Evolutionary conservation across 1,140 invertebrate genomes (phyloP), one percentile per base, ranked within the genome.

Genomic region (Bilobella aurantiaca): DNA sequence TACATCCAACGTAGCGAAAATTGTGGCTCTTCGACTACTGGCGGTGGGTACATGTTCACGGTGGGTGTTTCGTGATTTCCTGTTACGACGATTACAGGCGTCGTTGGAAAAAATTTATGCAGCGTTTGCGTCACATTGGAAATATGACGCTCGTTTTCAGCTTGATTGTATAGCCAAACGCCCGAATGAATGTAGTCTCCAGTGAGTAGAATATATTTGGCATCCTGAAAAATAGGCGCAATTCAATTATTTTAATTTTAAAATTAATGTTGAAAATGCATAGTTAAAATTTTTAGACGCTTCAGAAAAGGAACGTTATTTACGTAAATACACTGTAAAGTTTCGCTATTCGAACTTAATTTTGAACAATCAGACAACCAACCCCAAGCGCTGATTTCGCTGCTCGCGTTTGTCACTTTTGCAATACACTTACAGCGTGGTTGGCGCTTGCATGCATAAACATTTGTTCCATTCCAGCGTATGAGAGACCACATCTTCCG

Each of bases 1-100:
- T 70, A 70, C 58, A 70, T 61, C 69, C 69, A 70, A 1, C n/a
- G 14, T 8, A 67, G 31, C 21, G 64, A 46, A 18, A 58, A 67
- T 29, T n/a, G n/a, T n/a, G 46, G 25, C 3, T 42, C 28, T 8
- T 27, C 8, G 58, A 70, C 18, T 0, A 27, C 28, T 42, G 12
- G n/a, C 0, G 69, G 69, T 25, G 69, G 65, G 30, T 62, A 70
- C 59, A 63, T 64, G 42, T 69, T 69, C 0, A 65, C 60, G 23
- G 61, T 25, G 58, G 79, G 75, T 65, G 81, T 78, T 74, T 87
- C 85, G 69, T 87, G 85, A 74, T 87, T 87, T 21, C 85, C 84
- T 27, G 85, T 71, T 1, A 82, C 77, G 2, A 82, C 79, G 68
- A 80, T 85, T 21, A 86, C 78, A 0, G 78, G 77, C 25, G 77